Percentiles rank a stretch among this genome's conserved stretches.
phyloP scores from a whole-genome alignment of 1,140 invertebrate species.

The Triops longicaudatus region DNA sequence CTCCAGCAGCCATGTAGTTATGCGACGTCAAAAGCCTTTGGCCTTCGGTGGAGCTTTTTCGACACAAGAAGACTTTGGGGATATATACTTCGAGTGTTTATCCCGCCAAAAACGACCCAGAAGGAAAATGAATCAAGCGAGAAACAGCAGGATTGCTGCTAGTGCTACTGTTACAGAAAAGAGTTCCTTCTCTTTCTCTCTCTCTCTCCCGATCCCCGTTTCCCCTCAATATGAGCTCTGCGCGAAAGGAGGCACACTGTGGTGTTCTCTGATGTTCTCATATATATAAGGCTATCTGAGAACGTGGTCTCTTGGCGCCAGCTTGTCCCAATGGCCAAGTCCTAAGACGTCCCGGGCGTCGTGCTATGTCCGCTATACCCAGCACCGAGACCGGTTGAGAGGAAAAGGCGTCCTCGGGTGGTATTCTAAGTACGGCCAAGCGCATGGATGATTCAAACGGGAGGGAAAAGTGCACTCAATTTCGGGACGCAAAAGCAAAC shows the following conservation, averaged over 20 bases:
- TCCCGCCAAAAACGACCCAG: neutral
- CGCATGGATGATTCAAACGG: neutral
- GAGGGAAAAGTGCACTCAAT: neutral
- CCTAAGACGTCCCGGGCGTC: neutral
- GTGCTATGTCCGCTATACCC: neutral
- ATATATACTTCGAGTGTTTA: neutral
- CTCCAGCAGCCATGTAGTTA: neutral
- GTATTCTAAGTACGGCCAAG: neutral
- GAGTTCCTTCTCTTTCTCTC: neutral
- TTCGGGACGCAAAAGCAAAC: neutral
- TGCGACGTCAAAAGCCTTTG: neutral
- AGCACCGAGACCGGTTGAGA: neutral
- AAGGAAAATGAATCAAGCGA: neutral
- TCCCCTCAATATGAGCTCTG: neutral
- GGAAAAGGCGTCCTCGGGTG: conserved; percentile 3
- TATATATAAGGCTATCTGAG: conserved; percentile 11
- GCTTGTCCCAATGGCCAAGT: neutral
- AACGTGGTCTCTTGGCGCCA: conserved; percentile 13
- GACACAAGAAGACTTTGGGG: neutral
- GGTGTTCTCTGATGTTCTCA: neutral
- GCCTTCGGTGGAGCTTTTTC: neutral
- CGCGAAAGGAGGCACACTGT: neutral
- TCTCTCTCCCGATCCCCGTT: neutral
- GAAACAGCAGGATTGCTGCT: neutral
- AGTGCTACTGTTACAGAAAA: neutral